Conservation (phyloP, 2,888 invertebrate genomes). For the Diaphora mendica region DNA sequence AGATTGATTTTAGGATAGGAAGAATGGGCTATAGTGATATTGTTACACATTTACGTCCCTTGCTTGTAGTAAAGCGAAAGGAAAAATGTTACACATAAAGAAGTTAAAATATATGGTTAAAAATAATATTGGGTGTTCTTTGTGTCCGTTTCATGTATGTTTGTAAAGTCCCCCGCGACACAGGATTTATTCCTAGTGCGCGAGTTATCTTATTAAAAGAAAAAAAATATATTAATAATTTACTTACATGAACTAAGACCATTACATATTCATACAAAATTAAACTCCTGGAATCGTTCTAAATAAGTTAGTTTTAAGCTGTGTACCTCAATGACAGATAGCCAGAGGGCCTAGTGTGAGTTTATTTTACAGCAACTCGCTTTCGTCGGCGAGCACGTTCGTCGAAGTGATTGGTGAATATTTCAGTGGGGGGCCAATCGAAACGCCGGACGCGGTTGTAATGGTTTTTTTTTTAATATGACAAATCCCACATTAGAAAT, state of each 20-base stretch:
- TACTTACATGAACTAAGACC: conserved; percentile 39
- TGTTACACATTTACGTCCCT: background rate
- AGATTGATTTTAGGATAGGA: too few relatives aligned
- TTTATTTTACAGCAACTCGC: background rate
- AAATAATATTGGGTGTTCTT: too few relatives aligned
- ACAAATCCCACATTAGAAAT: too few relatives aligned
- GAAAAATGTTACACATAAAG: background rate
- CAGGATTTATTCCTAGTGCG: too few relatives aligned
- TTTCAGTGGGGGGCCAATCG: background rate
- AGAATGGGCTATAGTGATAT: too few relatives aligned
- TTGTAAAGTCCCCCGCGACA: too few relatives aligned
- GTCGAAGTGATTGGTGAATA: background rate
- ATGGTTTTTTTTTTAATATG: too few relatives aligned
- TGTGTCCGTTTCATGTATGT: too few relatives aligned
- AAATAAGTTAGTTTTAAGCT: background rate
- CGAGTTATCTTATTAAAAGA: too few relatives aligned
- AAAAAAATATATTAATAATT: conserved; percentile 12
- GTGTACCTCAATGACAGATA: background rate
- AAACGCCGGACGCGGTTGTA: too few relatives aligned
- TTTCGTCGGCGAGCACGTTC: background rate
- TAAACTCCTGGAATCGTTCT: background rate
- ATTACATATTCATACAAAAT: conserved; percentile 25
- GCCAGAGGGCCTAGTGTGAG: background rate
- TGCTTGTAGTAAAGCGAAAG: background rate
- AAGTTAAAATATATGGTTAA: background rate